These are phyloP conservation scores for Halcyon senegalensis DNA, from an alignment of 2,113 vertebrate genomes.

Conservation along the genomic window DNA sequence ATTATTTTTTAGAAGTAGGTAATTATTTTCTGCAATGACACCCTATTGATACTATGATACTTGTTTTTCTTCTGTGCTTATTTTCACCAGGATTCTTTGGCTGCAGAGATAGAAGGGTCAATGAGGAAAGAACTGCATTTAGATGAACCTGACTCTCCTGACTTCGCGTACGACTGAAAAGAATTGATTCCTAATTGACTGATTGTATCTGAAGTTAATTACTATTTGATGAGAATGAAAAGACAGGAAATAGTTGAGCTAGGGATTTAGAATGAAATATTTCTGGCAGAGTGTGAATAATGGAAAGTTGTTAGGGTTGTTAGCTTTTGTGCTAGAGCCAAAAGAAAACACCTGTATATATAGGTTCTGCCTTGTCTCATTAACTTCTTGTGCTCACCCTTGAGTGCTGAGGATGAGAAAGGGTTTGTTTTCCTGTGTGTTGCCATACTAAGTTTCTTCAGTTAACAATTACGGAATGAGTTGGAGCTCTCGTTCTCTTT, in stretches of 20 bases:
- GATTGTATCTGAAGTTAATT: background rate
- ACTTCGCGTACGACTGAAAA: constrained; percentile 76
- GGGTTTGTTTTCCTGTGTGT: background rate
- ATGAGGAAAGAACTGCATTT: constrained; percentile 97
- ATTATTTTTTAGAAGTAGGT: background rate
- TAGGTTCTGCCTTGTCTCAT: background rate
- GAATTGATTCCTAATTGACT: background rate
- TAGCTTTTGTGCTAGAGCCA: background rate
- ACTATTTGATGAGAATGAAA: background rate
- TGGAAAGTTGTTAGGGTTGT: background rate
- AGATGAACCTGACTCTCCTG: constrained; percentile 90
- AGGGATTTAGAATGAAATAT: background rate
- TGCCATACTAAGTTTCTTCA: background rate
- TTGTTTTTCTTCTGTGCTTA: constrained; percentile 17
- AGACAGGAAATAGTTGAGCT: background rate
- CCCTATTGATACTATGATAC: background rate
- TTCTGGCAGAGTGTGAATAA: background rate
- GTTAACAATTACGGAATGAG: background rate
- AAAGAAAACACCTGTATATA: background rate
- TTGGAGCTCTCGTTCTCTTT: background rate
- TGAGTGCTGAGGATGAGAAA: background rate
- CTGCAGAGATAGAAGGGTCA: constrained; percentile 97
- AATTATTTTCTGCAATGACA: background rate
- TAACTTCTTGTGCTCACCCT: background rate
- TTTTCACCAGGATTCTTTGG: constrained; percentile 90